Evolutionary conservation across 1,140 invertebrate genomes (phyloP), one percentile per base, ranked within the genome.

Genomic region (Augochlora pura): DNA sequence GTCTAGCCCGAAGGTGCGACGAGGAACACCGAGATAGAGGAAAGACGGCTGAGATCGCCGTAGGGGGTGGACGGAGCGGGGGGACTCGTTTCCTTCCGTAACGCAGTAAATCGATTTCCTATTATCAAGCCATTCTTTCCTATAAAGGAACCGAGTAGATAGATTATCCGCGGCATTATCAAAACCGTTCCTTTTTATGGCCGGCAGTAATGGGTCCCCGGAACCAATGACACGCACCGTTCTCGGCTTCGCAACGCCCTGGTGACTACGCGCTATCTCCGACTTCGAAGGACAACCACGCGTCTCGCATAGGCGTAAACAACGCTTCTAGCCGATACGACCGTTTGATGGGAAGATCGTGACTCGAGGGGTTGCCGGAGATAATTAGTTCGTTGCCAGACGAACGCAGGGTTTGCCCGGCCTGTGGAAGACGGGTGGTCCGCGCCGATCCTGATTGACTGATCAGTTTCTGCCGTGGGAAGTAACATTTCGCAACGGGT

Each of bases 31-130:
- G 23, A 77, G 49, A 59, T 62, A 60, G 10, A 21, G 54, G 18
- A 42, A 52, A 49, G 54, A 68, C 18, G 32, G 74, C 52, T 46
- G 54, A 66, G 60, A 80, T 16, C 16, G 25, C 21, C 39, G 62
- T 63, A 0, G 52, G 57, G 25, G 18, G 18, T 14, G 16, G 7
- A 10, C 3, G 49, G 14, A 2, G 14, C 0, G 49, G 1, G 60
- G 46, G 49, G 60, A 46, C 23, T 39, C n/a, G 23, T 46, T 80
- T 80, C 62, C 32, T 67, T 64, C 46, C 60, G 73, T 59, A 74
- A 85, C 65, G 80, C 79, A 52, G 69, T 77, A 83, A 86, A 86
- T 86, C 84, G 83, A 86, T 86, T 86, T 86, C 76, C 84, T 83
- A 86, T 85, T 86, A 83, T 83, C 83, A 52, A 72, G 54, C 72